phyloP scores from a whole-genome alignment of 2,888 invertebrate species.

The Clunio marinus region DNA sequence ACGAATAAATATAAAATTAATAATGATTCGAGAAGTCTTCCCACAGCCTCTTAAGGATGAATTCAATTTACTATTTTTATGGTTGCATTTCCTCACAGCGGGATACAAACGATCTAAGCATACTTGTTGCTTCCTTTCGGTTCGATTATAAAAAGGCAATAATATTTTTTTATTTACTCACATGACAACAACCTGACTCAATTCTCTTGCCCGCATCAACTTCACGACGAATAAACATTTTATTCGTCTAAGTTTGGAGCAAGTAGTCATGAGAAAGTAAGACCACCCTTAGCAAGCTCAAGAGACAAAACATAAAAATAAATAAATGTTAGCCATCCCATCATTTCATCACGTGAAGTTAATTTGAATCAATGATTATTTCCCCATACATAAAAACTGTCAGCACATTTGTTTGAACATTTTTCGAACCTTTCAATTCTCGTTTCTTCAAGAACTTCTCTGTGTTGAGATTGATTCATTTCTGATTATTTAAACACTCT shows the following conservation, averaged over 20 bases:
- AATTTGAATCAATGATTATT: conserved; percentile 3
- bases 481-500: conserved; percentile 28
- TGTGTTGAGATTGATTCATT: conserved; percentile 20
- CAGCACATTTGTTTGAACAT: neutral
- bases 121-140: conserved; percentile 29
- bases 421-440: too few relatives aligned
- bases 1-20: conserved; percentile 1
- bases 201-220: neutral
- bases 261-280: neutral
- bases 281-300: neutral
- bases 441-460: too few relatives aligned
- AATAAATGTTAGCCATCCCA: neutral
- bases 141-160: conserved; percentile 31
- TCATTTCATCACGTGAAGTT: conserved; percentile 4
- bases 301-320: too few relatives aligned
- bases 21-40: neutral
- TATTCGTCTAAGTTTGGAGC: neutral
- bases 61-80: conserved; percentile 21
- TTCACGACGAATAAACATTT: neutral
- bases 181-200: too few relatives aligned
- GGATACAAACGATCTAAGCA: neutral
- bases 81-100: conserved; percentile 29
- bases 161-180: conserved; percentile 2
- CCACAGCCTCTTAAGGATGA: neutral
- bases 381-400: neutral